These are phyloP conservation scores for Ciona savignyi DNA, from an alignment of 23 tunicate species.

Conservation along the genomic window DNA sequence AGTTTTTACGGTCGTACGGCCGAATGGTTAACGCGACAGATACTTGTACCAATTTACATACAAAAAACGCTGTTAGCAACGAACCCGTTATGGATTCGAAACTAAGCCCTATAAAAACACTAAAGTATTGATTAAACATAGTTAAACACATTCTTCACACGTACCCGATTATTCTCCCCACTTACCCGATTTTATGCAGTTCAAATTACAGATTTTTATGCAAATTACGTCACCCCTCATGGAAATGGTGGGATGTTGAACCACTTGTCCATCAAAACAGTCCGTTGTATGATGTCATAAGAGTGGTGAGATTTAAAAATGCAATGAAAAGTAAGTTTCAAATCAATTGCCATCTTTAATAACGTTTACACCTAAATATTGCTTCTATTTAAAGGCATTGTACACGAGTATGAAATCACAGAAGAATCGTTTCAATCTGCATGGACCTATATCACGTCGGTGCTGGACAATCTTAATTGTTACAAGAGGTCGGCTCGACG, in stretches of 20 bases:
- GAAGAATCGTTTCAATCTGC: conserved; percentile 18
- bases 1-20: too few relatives aligned
- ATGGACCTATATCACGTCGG: conserved; percentile 33
- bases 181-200: too few relatives aligned
- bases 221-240: conserved; percentile 51
- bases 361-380: background rate
- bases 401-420: conserved; percentile 61
- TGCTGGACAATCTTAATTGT: conserved; percentile 39
- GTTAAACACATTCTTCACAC: too few relatives aligned
- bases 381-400: conserved; percentile 27
- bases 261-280: conserved; percentile 53
- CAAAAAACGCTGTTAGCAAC: too few relatives aligned
- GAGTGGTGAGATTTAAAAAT: conserved; percentile 41
- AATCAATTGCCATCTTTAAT: background rate
- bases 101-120: too few relatives aligned
- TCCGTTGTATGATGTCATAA: conserved; percentile 73
- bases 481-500: conserved; percentile 55
- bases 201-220: conserved; percentile 39
- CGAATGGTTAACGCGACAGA: too few relatives aligned
- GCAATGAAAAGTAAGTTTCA: conserved; percentile 56
- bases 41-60: too few relatives aligned
- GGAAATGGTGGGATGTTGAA: conserved; percentile 90
- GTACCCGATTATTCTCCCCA: too few relatives aligned
- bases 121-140: too few relatives aligned
- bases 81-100: too few relatives aligned